Percentiles rank a stretch among this genome's conserved stretches.
These are phyloP conservation scores for Rhopalosiphum maidis DNA, from an alignment of 1,140 invertebrate genomes.

Conservation along the genomic window DNA sequence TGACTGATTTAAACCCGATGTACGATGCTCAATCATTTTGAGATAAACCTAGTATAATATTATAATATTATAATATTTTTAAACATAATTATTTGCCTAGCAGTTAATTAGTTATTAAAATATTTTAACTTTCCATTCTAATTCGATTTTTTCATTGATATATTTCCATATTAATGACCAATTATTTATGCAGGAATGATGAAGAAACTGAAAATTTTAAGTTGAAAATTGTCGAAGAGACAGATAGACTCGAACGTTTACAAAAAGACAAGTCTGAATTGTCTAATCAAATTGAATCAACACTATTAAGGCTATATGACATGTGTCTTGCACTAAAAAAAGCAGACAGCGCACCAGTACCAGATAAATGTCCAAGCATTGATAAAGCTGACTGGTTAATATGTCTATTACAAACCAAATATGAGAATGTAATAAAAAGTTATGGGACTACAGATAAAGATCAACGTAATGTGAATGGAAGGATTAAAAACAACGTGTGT, in stretches of 20 bases:
- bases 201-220: conserved; percentile 41
- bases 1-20: not conserved
- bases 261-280: conserved; percentile 29
- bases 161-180: not conserved
- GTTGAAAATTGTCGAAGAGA: not conserved
- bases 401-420: conserved; percentile 58
- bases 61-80: not conserved
- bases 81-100: too few relatives aligned
- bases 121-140: not conserved
- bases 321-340: conserved; percentile 61
- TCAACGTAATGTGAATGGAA: not conserved
- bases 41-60: not conserved
- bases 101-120: not conserved
- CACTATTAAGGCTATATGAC: conserved; percentile 39
- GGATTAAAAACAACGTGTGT: conserved; percentile 2
- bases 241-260: not conserved
- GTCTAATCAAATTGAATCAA: conserved; percentile 9
- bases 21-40: not conserved
- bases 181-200: not conserved
- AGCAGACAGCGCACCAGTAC: conserved; percentile 61
- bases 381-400: conserved; percentile 59
- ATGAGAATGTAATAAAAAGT: conserved; percentile 39
- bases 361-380: conserved; percentile 58
- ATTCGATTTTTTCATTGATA: not conserved
- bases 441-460: not conserved